Base-by-base conservation (phyloP, 2,888 invertebrate genomes). In the Aleiodes leptofemur region DNA sequence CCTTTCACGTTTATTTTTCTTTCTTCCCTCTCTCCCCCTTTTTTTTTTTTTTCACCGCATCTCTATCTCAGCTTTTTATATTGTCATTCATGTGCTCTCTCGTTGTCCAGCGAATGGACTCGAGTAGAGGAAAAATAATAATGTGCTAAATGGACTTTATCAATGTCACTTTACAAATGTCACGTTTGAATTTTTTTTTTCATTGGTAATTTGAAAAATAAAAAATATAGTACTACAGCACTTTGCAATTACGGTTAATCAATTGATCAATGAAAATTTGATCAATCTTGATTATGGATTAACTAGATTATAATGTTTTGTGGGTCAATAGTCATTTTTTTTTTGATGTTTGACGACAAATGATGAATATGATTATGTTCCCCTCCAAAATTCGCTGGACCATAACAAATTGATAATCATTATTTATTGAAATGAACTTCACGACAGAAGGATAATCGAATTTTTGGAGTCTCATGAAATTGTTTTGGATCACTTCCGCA, bases 81-180 rank as follows among this genome's bases (percentile, higher is more conserved):
- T 48, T 9, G 11, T 9, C 64, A 64, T 48, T 64, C 48, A 7
- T 29, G 56, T 23, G 5, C 56, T 55, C 43, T 38, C 38, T 11
- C 43, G 43, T 43, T 16, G 55, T 8, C 55, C 11, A 48, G 48
- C 64, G 64, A 48, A 64, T 23, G 64, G 43, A 23, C 64, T 48
- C 23, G 4, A 16, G 64, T 1, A 48, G 48, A 64, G 13, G 13
- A 64, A 43, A 61, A 64, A 64, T 64, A 64, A 64, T 64, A 64
- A 64, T 64, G 64, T 64, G 64, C 48, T 64, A 64, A 64, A 64
- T 61, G 61, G 61, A 61, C 61, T 61, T 61, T 31, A 61, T 61
- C 38, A 61, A 31, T 61, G 61, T 61, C 61, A 61, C 61, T 38
- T 34, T 61, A 38, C 61, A 16, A 61, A 34, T 14, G 38, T 61